Conservation (phyloP, 2,113 vertebrate species). For the Bettongia penicillata region DNA sequence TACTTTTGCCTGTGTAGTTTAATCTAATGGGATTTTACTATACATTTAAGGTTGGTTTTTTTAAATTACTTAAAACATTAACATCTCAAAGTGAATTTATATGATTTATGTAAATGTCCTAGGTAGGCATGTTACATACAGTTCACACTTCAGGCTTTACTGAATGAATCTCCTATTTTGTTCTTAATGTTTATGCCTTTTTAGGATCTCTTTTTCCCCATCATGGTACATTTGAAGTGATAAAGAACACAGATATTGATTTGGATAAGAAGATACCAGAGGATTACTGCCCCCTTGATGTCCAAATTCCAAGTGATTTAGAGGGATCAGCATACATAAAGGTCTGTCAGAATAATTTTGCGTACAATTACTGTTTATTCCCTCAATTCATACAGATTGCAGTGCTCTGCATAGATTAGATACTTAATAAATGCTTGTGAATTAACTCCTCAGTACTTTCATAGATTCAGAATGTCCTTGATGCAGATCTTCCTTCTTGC, state of each 20-base stretch:
- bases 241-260: constrained; percentile 99
- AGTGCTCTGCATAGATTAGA: not conserved
- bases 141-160: not conserved
- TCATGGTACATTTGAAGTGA: constrained; percentile 97
- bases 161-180: constrained; percentile 10
- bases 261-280: constrained; percentile 98
- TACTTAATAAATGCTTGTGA: not conserved
- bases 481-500: not conserved
- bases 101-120: not conserved
- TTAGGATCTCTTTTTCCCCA: constrained; percentile 97
- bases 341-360: constrained; percentile 80
- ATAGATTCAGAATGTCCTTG: not conserved
- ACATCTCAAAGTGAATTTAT: not conserved
- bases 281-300: constrained; percentile 96
- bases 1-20: not conserved
- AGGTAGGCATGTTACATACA: not conserved
- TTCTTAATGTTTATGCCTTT: constrained; percentile 27
- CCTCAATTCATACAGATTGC: not conserved
- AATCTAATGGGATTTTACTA: not conserved
- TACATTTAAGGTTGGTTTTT: not conserved
- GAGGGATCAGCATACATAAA: constrained; percentile 98
- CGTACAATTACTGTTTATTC: not conserved
- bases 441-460: not conserved
- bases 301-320: constrained; percentile 97
- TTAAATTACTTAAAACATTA: not conserved